These are phyloP conservation scores for Aleadryas rufinucha DNA, from an alignment of 2,113 vertebrate genomes.

Conservation along the genomic window DNA sequence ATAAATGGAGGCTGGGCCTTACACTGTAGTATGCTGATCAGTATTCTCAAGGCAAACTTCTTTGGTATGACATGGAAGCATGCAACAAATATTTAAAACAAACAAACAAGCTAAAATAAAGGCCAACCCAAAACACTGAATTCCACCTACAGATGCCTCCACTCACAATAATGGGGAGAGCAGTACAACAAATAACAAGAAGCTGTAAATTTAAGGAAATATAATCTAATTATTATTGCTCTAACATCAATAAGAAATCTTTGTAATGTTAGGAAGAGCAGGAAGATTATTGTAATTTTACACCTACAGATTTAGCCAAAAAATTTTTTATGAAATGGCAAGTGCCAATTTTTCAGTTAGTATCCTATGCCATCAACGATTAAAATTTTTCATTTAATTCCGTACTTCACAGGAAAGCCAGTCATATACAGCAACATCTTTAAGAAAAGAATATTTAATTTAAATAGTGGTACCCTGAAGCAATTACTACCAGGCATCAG, in stretches of 20 bases:
- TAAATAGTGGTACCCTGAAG: neutral
- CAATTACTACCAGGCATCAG: neutral
- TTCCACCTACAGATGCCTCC: neutral
- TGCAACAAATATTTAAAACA: neutral
- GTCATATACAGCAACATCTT: neutral
- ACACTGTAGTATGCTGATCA: neutral
- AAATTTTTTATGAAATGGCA: neutral
- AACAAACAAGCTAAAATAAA: neutral
- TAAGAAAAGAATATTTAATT: neutral
- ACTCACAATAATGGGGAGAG: neutral
- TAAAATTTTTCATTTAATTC: neutral
- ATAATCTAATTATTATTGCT: neutral
- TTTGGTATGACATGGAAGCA: neutral
- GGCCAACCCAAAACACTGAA: neutral
- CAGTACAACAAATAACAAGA: neutral
- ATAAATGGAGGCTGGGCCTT: neutral
- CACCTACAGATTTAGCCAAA: neutral
- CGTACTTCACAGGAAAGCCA: neutral
- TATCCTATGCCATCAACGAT: neutral
- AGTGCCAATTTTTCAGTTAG: neutral
- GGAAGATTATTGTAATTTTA: neutral
- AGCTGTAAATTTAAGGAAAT: neutral
- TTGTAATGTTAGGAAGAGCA: neutral
- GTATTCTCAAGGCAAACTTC: neutral
- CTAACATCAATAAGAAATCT: neutral